Base-by-base conservation (phyloP, 2,113 vertebrate species). In the Athene noctua region DNA sequence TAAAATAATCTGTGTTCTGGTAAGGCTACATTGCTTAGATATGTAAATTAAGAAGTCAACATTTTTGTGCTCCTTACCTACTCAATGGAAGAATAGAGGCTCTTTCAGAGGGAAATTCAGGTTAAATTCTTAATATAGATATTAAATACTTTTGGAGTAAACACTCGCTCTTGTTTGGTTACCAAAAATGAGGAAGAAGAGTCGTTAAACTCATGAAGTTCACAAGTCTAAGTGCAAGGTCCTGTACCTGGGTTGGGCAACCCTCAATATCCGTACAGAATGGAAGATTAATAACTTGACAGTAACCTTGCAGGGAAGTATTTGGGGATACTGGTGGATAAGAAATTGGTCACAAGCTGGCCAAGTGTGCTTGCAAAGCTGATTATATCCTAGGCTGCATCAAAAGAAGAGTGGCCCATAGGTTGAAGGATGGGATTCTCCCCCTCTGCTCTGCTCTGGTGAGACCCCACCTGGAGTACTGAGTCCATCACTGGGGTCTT, bases 401-500 rank as follows among this genome's bases (percentile, higher is more conserved):
- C 2, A 18, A 47, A 62, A 51, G 25, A 7, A 52, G 8, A 0
- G 0, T 21, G 29, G 3, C 19, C 25, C 51, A 15, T 21, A 61
- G 55, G 21, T 38, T 0, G 0, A 70, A 2, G 5, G 14, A 70
- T 27, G 32, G 16, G 29, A 79, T 47, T 86, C 13, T 66, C 1
- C 9, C 32, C 22, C 6, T 79, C 55, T 74, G 1, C 4, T 16
- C 13, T 0, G 0, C 9, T 47, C 26, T 52, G 1, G 5, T n/a
- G 40, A 61, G 15, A 62, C 2, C 3, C 6, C 4, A 27, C 3
- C 9, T 38, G 26, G 6, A 70, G 14, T 10, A 9, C 7, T 36
- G 8, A 2, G 0, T 46, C 5, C 22, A 66, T 16, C 6, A 86
- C 34, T 62, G 17, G 14, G 4, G 15, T 19, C 7, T 5, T 4